These are phyloP conservation scores for Stercorarius parasiticus DNA, from an alignment of 2,113 vertebrate genomes.

Conservation along the genomic window DNA sequence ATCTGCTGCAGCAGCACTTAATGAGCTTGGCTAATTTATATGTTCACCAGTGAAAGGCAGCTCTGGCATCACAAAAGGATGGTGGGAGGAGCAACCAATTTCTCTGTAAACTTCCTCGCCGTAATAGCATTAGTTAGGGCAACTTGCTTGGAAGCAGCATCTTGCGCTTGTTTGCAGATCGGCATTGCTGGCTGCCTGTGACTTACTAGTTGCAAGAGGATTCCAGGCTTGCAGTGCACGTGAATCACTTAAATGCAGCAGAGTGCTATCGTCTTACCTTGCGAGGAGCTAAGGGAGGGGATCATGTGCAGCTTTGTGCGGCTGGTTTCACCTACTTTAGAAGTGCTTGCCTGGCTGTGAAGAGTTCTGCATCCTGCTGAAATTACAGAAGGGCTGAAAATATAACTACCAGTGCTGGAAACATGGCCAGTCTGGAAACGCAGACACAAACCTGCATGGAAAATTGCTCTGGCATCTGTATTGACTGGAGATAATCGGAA, in stretches of 20 bases:
- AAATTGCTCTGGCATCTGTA: not conserved
- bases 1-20: not conserved
- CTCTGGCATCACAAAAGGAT: not conserved
- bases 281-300: not conserved
- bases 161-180: not conserved
- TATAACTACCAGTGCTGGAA: not conserved
- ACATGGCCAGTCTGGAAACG: not conserved
- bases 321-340: not conserved
- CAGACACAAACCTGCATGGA: not conserved
- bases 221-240: not conserved
- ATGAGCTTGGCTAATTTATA: not conserved
- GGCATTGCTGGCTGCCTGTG: not conserved
- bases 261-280: not conserved
- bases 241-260: not conserved
- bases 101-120: not conserved
- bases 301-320: not conserved
- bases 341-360: not conserved
- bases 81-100: not conserved
- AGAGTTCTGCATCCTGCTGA: slow-evolving; percentile 3
- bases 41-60: not conserved
- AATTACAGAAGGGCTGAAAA: slow-evolving; percentile 54
- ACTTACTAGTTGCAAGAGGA: not conserved
- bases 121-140: rapidly evolving
- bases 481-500: not conserved
- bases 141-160: rapidly evolving